A percentile compares a stretch with the other conserved stretches of the same genome.
phyloP scores from a whole-genome alignment of 2,888 invertebrate species.

The Drosophila algonquin region DNA sequence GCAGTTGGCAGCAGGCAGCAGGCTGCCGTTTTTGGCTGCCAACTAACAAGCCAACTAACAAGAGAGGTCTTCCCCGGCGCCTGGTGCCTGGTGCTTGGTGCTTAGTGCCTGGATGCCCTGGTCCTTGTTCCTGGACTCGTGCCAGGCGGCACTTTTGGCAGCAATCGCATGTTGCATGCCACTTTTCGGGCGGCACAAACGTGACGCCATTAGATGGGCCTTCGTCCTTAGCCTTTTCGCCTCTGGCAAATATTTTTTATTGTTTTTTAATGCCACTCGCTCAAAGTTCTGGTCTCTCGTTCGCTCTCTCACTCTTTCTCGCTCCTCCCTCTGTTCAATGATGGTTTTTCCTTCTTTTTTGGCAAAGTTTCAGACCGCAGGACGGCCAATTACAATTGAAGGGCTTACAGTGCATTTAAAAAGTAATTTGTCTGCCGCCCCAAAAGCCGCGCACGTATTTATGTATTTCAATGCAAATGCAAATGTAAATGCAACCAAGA shows the following conservation, averaged over 20 bases:
- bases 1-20: conserved; percentile 56
- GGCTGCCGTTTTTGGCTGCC: conserved; percentile 34
- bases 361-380: conserved; percentile 73
- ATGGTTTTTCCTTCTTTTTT: conserved; percentile 46
- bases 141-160: conserved; percentile 81
- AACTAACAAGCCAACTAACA: conserved; percentile 78
- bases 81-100: not conserved
- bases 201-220: conserved; percentile 81
- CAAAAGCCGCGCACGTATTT: conserved; percentile 82
- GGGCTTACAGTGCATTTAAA: conserved; percentile 82
- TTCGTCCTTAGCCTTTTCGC: conserved; percentile 44
- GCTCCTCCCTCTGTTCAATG: not conserved
- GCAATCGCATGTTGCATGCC: conserved; percentile 83
- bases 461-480: conserved; percentile 81
- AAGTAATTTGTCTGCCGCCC: conserved; percentile 82
- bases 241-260: conserved; percentile 54
- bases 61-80: conserved; percentile 48
- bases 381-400: conserved; percentile 75
- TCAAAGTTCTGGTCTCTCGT: conserved; percentile 51
- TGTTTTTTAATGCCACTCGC: conserved; percentile 75
- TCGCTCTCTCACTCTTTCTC: conserved; percentile 1
- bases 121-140: conserved; percentile 65
- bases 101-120: conserved; percentile 5
- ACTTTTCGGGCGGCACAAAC: conserved; percentile 75
- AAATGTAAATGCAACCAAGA: conserved; percentile 41